phyloP scores from a whole-genome alignment of 2,797 vertebrate genomes.

The Babyrousa celebensis region DNA sequence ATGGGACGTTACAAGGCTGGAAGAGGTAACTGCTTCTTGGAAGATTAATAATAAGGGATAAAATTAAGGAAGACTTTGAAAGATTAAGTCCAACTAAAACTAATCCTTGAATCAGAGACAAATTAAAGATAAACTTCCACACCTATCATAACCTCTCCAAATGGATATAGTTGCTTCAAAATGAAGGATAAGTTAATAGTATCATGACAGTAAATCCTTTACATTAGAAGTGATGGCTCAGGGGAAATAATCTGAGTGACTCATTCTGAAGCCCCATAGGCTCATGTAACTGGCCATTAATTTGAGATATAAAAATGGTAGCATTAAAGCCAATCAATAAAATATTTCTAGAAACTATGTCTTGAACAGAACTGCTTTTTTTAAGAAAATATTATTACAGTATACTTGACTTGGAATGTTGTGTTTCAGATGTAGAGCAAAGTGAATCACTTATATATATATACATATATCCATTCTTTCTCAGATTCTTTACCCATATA shows the following conservation, averaged over 20 bases:
- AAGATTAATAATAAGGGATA: slow-evolving; percentile 19
- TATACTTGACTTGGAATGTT: too few relatives aligned
- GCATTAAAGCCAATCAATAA: neutral
- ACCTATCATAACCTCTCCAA: neutral
- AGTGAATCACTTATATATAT: too few relatives aligned
- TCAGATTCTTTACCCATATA: too few relatives aligned
- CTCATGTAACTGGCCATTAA: neutral
- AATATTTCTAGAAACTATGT: slow-evolving; percentile 8
- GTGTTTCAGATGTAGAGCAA: too few relatives aligned
- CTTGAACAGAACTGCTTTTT: neutral
- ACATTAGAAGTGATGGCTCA: neutral
- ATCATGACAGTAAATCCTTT: neutral
- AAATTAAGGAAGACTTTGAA: slow-evolving; percentile 39
- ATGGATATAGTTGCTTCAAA: neutral
- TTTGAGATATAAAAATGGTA: neutral
- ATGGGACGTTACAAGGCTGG: neutral
- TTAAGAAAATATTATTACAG: too few relatives aligned
- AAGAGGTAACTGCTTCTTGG: neutral
- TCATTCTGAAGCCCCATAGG: neutral
- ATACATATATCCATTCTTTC: too few relatives aligned
- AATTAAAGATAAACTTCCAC: neutral
- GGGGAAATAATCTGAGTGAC: neutral
- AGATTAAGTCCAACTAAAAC: neutral
- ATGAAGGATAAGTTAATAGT: slow-evolving; percentile 30
- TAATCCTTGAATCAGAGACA: neutral